phyloP scores from a whole-genome alignment of 37 sponge, comb jelly and placozoan genomes.

The Cladorhizidae sp. region DNA sequence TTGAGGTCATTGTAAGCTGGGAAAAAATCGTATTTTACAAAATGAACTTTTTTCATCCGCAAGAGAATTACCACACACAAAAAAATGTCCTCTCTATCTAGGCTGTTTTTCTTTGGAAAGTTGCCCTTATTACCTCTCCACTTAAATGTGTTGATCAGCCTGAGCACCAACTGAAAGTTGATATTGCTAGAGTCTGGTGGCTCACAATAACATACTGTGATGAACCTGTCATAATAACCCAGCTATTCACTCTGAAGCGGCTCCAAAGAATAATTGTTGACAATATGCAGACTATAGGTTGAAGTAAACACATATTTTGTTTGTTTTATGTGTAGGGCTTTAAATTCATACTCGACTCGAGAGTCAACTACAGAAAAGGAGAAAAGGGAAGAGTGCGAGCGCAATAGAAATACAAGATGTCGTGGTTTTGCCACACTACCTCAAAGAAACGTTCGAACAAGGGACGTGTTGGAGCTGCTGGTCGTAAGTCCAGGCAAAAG shows the following conservation, averaged over 20 bases:
- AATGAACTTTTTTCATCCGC: too few relatives aligned
- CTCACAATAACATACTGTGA: neutral
- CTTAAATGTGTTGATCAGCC: neutral
- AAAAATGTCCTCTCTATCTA: too few relatives aligned
- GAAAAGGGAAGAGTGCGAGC: too few relatives aligned
- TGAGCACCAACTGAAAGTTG: neutral
- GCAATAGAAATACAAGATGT: conserved; percentile 27
- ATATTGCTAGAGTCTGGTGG: neutral
- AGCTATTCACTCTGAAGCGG: too few relatives aligned
- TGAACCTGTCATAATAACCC: too few relatives aligned
- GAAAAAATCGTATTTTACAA: too few relatives aligned
- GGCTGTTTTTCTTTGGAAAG: neutral
- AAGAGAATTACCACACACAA: too few relatives aligned
- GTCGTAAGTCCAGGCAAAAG: neutral
- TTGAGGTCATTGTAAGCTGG: too few relatives aligned
- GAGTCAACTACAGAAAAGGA: too few relatives aligned
- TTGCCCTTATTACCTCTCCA: neutral
- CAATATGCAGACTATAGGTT: too few relatives aligned
- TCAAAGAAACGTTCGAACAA: conserved; percentile 26
- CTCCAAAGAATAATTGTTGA: too few relatives aligned
- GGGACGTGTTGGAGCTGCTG: neutral
- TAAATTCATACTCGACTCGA: neutral
- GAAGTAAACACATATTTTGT: too few relatives aligned
- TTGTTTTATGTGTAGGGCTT: neutral
- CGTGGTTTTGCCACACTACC: conserved; percentile 35